These are phyloP conservation scores for Trypoxylon attenuatum DNA, from an alignment of 2,888 invertebrate species.

Conservation along the genomic window DNA sequence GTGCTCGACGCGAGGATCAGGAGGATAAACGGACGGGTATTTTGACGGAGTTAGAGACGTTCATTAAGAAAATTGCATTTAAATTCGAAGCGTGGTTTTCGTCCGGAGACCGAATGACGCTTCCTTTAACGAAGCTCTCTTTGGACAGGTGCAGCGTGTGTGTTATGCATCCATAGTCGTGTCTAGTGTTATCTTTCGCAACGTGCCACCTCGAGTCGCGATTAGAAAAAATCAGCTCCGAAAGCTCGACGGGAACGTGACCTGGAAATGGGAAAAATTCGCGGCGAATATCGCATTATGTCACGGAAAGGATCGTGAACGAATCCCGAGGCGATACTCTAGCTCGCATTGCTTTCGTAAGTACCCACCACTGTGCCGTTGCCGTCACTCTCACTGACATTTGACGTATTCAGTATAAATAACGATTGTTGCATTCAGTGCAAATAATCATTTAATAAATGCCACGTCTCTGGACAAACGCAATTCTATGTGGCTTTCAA, in stretches of 20 bases:
- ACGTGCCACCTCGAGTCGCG: constrained; percentile 1
- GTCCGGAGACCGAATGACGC: constrained; percentile 31
- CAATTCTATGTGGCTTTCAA: constrained; percentile 25
- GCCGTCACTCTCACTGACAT: constrained; percentile 41
- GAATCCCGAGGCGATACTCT: neutral
- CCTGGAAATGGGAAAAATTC: constrained; percentile 34
- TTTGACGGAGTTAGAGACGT: no score
- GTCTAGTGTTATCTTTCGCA: constrained; percentile 12
- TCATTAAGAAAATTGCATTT: constrained; percentile 52
- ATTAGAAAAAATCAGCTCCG: neutral
- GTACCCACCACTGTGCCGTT: no score
- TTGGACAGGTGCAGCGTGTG: constrained; percentile 26
- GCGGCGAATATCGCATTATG: constrained; percentile 6
- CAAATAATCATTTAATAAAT: constrained; percentile 53
- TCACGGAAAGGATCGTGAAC: constrained; percentile 1
- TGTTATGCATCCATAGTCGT: no score
- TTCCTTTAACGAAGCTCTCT: constrained; percentile 43
- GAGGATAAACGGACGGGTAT: no score
- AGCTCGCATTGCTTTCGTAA: no score
- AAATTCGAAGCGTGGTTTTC: constrained; percentile 38
- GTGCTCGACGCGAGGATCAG: no score
- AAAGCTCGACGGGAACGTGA: constrained; percentile 18
- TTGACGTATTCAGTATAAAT: constrained; percentile 45
- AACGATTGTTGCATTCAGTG: constrained; percentile 40
- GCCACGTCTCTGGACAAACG: constrained; percentile 37